Conservation (phyloP, 2,113 vertebrate species). For the Chroicocephalus ridibundus region DNA sequence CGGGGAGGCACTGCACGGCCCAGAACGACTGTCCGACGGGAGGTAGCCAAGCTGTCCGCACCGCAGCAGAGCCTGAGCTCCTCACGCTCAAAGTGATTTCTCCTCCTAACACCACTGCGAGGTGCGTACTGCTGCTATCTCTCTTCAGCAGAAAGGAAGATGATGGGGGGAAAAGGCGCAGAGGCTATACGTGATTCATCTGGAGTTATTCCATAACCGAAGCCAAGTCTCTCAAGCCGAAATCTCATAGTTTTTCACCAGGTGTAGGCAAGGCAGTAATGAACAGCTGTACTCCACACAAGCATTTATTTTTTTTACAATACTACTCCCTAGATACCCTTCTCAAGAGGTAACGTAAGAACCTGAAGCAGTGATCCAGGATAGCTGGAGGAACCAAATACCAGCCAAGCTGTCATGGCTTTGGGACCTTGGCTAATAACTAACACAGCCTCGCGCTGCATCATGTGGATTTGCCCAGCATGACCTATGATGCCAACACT, state of each 20-base stretch:
- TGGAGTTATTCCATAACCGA: background rate
- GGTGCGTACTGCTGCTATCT: background rate
- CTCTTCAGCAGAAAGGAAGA: background rate
- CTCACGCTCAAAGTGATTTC: background rate
- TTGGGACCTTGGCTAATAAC: background rate
- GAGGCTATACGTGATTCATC: background rate
- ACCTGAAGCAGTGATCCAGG: background rate
- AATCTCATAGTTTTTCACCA: background rate
- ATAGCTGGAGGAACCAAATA: background rate
- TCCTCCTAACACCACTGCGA: background rate
- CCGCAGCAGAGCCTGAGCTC: background rate
- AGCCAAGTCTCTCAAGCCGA: background rate
- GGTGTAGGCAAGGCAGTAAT: background rate
- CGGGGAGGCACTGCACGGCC: rapidly evolving
- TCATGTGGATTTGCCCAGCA: background rate
- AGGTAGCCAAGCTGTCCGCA: background rate
- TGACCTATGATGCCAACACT: background rate
- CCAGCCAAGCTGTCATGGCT: background rate
- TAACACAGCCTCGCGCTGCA: background rate
- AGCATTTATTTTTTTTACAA: background rate
- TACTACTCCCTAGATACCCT: background rate
- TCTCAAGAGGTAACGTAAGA: background rate
- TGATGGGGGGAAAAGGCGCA: background rate
- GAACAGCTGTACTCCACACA: background rate
- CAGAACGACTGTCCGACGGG: background rate